A percentile compares a stretch with the other conserved stretches of the same genome.
These are phyloP conservation scores for Conus betulinus DNA, from an alignment of 1,140 invertebrate species.

Conservation along the genomic window DNA sequence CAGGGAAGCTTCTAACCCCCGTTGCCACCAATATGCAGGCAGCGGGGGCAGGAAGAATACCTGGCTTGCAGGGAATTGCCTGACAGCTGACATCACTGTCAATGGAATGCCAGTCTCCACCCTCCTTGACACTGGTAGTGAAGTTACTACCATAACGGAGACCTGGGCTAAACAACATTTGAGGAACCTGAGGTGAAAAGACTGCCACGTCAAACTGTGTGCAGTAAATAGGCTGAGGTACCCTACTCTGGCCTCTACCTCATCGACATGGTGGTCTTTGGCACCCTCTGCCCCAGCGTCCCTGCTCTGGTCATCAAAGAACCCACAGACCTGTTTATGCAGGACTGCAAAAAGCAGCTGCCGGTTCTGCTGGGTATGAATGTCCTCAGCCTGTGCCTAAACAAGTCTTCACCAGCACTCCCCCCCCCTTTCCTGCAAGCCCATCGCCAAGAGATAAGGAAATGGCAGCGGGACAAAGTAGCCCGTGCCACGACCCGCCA, in stretches of 20 bases:
- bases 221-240: background rate
- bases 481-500: background rate
- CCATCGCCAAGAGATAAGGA: background rate
- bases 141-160: constrained; percentile 15
- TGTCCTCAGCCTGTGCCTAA: background rate
- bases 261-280: background rate
- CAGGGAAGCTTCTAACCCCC: background rate
- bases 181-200: background rate
- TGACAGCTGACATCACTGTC: too few relatives aligned
- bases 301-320: constrained; percentile 12
- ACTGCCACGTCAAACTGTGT: background rate
- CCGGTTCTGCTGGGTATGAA: constrained; percentile 26
- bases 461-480: background rate
- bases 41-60: too few relatives aligned
- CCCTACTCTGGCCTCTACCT: background rate
- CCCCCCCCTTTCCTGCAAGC: background rate
- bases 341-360: background rate
- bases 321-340: background rate
- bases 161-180: background rate
- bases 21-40: background rate
- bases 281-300: background rate
- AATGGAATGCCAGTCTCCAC: too few relatives aligned
- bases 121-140: constrained; percentile 1
- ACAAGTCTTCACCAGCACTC: background rate
- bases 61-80: too few relatives aligned